A percentile compares a stretch with the other conserved stretches of the same genome.
Conservation (phyloP, 2,113 vertebrate genomes). For the Dissostichus mawsoni region DNA sequence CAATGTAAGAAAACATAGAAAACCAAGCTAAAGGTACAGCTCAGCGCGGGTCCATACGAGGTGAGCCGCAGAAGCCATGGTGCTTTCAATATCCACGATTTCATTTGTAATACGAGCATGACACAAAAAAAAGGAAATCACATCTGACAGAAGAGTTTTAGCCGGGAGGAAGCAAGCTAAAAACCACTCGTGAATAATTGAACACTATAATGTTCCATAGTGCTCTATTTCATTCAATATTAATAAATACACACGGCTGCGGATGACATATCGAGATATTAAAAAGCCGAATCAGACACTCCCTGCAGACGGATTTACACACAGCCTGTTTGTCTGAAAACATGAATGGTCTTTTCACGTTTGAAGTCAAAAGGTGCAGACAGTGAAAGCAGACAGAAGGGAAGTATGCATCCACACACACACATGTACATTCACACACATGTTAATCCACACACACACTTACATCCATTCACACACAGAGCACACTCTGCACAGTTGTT, state of each 20-base stretch:
- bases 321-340: neutral
- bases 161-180: neutral
- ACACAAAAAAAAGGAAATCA: neutral
- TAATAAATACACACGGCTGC: conserved; percentile 37
- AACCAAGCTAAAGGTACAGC: no score
- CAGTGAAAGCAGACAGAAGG: conserved; percentile 6
- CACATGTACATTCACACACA: neutral
- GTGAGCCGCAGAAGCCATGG: neutral
- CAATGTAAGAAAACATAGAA: no score
- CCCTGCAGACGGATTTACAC: conserved; percentile 22
- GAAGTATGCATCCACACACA: neutral
- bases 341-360: neutral
- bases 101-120: no score
- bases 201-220: conserved; percentile 37
- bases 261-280: conserved; percentile 10
- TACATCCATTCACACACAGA: conserved; percentile 3
- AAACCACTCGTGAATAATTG: conserved; percentile 49
- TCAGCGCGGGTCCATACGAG: neutral
- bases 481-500: conserved; percentile 6
- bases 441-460: conserved; percentile 8
- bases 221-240: conserved; percentile 58
- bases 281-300: conserved; percentile 48
- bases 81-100: neutral
- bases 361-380: neutral
- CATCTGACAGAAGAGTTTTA: neutral